These are phyloP conservation scores for Choloepus hoffmanni DNA, from an alignment of 2,113 vertebrate genomes.

Conservation along the genomic window DNA sequence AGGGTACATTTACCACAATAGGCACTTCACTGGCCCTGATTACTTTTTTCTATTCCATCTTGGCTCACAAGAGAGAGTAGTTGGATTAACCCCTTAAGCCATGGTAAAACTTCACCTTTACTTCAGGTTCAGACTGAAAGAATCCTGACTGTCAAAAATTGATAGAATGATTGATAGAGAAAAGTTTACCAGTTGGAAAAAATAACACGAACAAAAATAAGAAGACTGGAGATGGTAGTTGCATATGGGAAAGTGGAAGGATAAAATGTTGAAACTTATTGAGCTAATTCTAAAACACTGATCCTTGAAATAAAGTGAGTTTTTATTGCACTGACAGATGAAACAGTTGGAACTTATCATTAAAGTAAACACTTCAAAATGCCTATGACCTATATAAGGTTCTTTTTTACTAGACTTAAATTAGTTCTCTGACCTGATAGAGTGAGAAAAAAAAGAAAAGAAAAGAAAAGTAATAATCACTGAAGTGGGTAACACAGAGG, in stretches of 20 bases:
- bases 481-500: not conserved
- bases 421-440: slow-evolving; percentile 40
- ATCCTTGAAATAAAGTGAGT: slow-evolving; percentile 43
- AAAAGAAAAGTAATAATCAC: not conserved
- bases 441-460: not conserved
- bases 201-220: slow-evolving; percentile 44
- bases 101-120: slow-evolving; percentile 34
- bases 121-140: slow-evolving; percentile 49
- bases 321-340: slow-evolving; percentile 36
- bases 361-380: slow-evolving; percentile 61
- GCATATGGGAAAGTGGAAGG: not conserved
- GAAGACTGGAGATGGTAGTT: slow-evolving; percentile 20
- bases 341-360: slow-evolving; percentile 38
- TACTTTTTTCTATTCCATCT: not conserved
- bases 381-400: slow-evolving; percentile 48
- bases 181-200: not conserved
- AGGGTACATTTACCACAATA: not conserved
- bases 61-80: not conserved
- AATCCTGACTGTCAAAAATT: slow-evolving; percentile 40
- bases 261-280: slow-evolving; percentile 49
- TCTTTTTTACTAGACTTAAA: slow-evolving; percentile 10
- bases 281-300: slow-evolving; percentile 44
- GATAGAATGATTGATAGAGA: not conserved
- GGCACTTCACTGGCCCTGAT: not conserved
- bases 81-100: slow-evolving; percentile 36